Conservation (phyloP, 1,140 invertebrate species). For the Epicauta chinensis region DNA sequence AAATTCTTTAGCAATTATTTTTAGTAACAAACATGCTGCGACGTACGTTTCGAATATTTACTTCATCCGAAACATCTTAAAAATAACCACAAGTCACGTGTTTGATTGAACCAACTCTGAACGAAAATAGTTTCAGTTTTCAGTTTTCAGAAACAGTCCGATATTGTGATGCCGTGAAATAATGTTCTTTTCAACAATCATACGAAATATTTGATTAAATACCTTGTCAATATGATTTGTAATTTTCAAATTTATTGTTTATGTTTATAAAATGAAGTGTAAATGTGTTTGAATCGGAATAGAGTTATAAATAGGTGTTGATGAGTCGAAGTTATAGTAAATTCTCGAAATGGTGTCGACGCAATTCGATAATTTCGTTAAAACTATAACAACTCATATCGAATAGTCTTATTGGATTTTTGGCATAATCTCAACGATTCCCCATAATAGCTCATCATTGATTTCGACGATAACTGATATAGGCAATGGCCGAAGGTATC, state of each 20-base stretch:
- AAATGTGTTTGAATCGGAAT: too few relatives aligned
- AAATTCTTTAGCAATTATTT: constrained; percentile 32
- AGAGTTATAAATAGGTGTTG: background rate
- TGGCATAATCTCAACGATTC: constrained; percentile 1
- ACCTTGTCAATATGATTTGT: too few relatives aligned
- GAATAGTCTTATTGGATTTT: background rate
- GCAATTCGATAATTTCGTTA: background rate
- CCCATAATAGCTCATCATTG: too few relatives aligned
- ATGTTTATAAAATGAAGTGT: too few relatives aligned
- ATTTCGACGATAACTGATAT: background rate
- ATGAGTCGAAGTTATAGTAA: background rate
- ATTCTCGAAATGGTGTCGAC: constrained; percentile 1
- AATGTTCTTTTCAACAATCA: too few relatives aligned
- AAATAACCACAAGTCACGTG: constrained; percentile 26
- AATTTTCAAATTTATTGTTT: too few relatives aligned
- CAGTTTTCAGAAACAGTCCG: background rate
- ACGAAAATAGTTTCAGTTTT: background rate
- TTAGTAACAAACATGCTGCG: constrained; percentile 19
- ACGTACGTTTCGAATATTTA: constrained; percentile 30
- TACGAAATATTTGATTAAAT: too few relatives aligned
- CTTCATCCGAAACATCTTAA: constrained; percentile 18
- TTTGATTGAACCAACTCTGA: constrained; percentile 1
- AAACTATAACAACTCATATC: too few relatives aligned
- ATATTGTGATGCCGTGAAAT: too few relatives aligned
- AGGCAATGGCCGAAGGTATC: background rate